A percentile compares a stretch with the other conserved stretches of the same genome.
Evolutionary conservation across 2,797 vertebrate species (phyloP).

Genomic region (Eidolon dupreanum): DNA sequence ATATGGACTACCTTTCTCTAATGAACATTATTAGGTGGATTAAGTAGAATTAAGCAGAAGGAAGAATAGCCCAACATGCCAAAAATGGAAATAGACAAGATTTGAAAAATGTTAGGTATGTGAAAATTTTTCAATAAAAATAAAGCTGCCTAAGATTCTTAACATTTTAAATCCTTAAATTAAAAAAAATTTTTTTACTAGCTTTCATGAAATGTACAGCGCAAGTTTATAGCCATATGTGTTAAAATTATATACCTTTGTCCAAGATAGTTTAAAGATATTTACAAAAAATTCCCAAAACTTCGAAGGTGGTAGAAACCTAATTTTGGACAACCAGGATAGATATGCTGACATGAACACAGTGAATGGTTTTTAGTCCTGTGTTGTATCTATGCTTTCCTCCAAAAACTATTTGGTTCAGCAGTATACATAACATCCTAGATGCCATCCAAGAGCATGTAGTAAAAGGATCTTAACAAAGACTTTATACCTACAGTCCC

Average conservation of each 20-base stretch:
- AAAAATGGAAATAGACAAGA: neutral
- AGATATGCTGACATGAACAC: neutral
- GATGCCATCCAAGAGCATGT: neutral
- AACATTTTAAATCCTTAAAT: neutral
- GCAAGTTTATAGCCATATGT: neutral
- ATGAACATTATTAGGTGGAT: neutral
- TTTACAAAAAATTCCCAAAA: neutral
- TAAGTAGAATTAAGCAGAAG: neutral
- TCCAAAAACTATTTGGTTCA: neutral
- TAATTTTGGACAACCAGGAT: neutral
- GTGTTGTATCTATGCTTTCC: neutral
- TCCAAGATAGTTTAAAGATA: slow-evolving; percentile 34
- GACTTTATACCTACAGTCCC: neutral
- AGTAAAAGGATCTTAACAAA: neutral
- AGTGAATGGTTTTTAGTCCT: neutral
- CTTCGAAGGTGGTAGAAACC: neutral
- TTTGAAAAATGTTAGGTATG: neutral
- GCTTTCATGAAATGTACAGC: neutral
- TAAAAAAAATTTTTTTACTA: neutral
- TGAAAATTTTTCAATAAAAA: neutral
- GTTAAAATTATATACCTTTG: neutral
- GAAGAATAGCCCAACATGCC: neutral
- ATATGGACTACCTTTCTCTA: neutral
- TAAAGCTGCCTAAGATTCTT: neutral
- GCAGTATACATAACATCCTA: neutral